Evolutionary conservation across 2,888 invertebrate genomes (phyloP).

Genomic region (Harpalus rufipes): DNA sequence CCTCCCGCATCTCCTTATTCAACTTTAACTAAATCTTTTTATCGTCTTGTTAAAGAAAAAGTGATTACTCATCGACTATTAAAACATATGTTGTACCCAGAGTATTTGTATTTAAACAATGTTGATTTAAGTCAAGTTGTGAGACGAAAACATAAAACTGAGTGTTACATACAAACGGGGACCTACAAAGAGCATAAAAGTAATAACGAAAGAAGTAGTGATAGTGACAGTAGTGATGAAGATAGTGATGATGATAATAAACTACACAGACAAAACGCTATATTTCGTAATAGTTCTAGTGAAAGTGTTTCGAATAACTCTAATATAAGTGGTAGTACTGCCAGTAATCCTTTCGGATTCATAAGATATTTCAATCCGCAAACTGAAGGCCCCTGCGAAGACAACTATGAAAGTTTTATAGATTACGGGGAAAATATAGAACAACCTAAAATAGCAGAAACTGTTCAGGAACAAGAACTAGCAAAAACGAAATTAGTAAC

Average conservation of each 20-base stretch:
- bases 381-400: slow-evolving; percentile 74
- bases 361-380: slow-evolving; percentile 82
- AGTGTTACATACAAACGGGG: slow-evolving; percentile 75
- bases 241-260: slow-evolving; percentile 73
- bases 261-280: slow-evolving; percentile 81
- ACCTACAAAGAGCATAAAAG: slow-evolving; percentile 74
- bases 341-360: slow-evolving; percentile 83
- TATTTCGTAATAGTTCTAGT: slow-evolving; percentile 73
- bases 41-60: slow-evolving; percentile 86
- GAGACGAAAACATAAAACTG: slow-evolving; percentile 78
- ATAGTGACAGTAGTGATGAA: slow-evolving; percentile 77
- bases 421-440: slow-evolving; percentile 76
- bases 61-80: slow-evolving; percentile 85
- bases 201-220: slow-evolving; percentile 76
- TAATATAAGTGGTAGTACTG: slow-evolving; percentile 79
- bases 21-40: slow-evolving; percentile 87
- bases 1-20: slow-evolving; percentile 89
- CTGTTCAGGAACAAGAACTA: slow-evolving; percentile 68
- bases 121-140: slow-evolving; percentile 79
- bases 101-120: slow-evolving; percentile 79
- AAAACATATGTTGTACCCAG: slow-evolving; percentile 85
- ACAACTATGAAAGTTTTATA: slow-evolving; percentile 78
- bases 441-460: slow-evolving; percentile 70
- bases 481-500: slow-evolving; percentile 69
- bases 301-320: slow-evolving; percentile 77